Evolutionary conservation across 2,888 invertebrate species (phyloP).

Genomic region (Cephus spinipes): DNA sequence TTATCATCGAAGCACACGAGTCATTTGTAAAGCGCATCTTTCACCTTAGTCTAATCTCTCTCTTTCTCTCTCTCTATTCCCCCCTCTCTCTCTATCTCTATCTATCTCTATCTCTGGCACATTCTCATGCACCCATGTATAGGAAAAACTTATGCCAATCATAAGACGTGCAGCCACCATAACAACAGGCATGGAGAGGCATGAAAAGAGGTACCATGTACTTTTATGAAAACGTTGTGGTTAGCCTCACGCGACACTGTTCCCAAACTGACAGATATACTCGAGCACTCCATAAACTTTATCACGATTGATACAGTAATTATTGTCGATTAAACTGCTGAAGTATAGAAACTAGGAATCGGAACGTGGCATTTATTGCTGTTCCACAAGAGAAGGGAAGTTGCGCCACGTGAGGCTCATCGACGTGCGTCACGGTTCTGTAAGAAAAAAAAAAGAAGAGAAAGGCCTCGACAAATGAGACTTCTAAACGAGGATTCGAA

Average conservation of each 20-base stretch:
- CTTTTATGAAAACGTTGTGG: background rate
- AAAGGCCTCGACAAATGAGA: background rate
- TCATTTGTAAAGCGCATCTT: background rate
- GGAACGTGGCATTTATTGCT: background rate
- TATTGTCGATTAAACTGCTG: background rate
- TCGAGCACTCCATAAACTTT: background rate
- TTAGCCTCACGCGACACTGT: background rate
- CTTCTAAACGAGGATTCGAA: background rate
- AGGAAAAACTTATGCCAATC: background rate
- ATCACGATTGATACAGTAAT: background rate
- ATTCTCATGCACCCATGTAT: background rate
- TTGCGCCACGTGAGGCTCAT: background rate
- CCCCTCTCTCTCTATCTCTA: constrained; percentile 21
- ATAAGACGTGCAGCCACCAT: background rate
- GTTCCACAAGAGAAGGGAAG: background rate
- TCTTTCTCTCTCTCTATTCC: no score
- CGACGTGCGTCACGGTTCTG: background rate
- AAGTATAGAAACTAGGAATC: background rate
- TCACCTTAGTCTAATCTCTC: background rate
- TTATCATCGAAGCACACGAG: background rate
- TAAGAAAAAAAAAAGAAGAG: background rate
- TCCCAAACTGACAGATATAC: background rate
- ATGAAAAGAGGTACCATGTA: background rate
- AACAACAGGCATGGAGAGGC: background rate
- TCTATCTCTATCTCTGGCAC: constrained; percentile 19